Evolutionary conservation across 1,140 invertebrate genomes (phyloP), one percentile per base, ranked within the genome.

Genomic region (Antheraea pernyi): DNA sequence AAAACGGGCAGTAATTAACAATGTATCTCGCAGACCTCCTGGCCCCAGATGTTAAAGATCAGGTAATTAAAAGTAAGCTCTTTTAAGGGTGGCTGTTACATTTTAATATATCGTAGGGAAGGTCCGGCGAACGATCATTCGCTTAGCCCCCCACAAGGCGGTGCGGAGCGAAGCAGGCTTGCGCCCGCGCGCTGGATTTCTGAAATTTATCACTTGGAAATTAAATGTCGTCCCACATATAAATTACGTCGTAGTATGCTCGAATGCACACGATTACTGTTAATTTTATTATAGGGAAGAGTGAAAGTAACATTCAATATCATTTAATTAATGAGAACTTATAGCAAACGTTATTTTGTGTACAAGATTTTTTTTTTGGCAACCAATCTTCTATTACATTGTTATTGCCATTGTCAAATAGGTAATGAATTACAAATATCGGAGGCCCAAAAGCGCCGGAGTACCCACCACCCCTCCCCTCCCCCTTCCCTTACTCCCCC

Each of bases 61-160:
- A 81, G 80, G 82, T 79, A 85, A 88, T 88, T 85, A 89, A 86
- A 85, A 77, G 73, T 75, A 77, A 71, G 82, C 78, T 84, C 83
- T 82, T 86, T 89, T 88, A 89, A 86, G 84, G 85, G 76, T 79
- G 69, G 73, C 80, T 80, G 82, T 89, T 86, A 86, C 82, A 80
- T 73, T 66, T 60, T 82, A 83, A 86, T 80, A 80, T 85, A 86
- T 80, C 74, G 74, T 58, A 62, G 37, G 13, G 66, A 46, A 70
- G 61, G 70, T 62, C 65, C 70, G 65, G 61, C 63, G 67, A 62
- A 75, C 77, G 78, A 78, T 81, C 75, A 82, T 81, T 79, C 78
- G 79, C 73, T 78, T 77, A 53, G 68, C 81, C 84, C 84, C 83
- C 86, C 80, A 83, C 84, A 74, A 84, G 78, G 76, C 73, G 64